A percentile compares a stretch with the other conserved stretches of the same genome.
Conservation (phyloP, 2,797 vertebrate species). For the Nasua narica region DNA sequence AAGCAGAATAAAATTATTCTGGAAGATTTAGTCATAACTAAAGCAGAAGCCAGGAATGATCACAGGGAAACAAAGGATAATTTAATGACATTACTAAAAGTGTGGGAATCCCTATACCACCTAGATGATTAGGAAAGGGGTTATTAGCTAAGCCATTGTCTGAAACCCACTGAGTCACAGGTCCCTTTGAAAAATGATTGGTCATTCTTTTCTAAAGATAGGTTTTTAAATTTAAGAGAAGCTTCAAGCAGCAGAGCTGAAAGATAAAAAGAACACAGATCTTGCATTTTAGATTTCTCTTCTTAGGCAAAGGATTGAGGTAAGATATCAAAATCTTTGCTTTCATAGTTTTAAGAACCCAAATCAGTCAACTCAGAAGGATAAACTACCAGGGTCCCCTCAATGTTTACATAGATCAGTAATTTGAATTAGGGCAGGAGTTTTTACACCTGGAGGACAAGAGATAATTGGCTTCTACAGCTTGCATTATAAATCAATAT, state of each 20-base stretch:
- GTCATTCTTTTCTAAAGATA: slow-evolving; percentile 57
- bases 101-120: slow-evolving; percentile 24
- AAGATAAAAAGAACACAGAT: slow-evolving; percentile 44
- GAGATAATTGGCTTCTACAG: not conserved
- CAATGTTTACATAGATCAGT: not conserved
- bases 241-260: not conserved
- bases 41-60: slow-evolving; percentile 26
- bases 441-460: not conserved
- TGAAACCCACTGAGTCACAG: slow-evolving; percentile 70
- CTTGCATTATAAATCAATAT: not conserved
- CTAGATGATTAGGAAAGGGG: slow-evolving; percentile 41
- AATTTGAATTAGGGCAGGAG: not conserved
- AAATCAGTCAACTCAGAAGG: not conserved
- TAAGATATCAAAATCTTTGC: slow-evolving; percentile 57
- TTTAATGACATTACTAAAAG: slow-evolving; percentile 52
- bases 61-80: slow-evolving; percentile 50
- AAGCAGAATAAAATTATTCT: slow-evolving; percentile 31
- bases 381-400: not conserved
- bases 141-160: slow-evolving; percentile 72
- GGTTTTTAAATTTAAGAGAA: slow-evolving; percentile 67
- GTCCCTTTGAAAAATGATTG: slow-evolving; percentile 66
- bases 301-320: slow-evolving; percentile 51
- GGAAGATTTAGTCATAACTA: slow-evolving; percentile 40
- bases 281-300: slow-evolving; percentile 44
- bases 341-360: slow-evolving; percentile 9